A percentile compares a stretch with the other conserved stretches of the same genome.
phyloP scores from a whole-genome alignment of 2,888 invertebrate species.

The Diabrotica balteata region DNA sequence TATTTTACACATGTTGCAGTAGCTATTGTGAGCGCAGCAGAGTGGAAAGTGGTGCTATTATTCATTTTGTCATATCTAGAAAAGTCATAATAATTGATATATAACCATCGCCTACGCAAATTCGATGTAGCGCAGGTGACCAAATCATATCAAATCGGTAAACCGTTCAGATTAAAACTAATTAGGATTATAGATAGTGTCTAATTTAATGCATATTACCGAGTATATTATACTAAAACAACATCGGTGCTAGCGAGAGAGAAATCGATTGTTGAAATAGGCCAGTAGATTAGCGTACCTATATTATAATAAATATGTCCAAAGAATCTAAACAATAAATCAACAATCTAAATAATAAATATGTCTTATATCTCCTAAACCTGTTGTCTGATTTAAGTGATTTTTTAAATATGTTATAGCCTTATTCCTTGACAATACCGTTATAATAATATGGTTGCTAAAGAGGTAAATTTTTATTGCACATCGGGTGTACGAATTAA shows the following conservation, averaged over 20 bases:
- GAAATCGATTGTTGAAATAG: not conserved
- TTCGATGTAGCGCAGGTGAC: constrained; percentile 2
- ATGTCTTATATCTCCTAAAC: no score
- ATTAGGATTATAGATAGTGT: not conserved
- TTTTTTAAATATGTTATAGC: no score
- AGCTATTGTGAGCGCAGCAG: not conserved
- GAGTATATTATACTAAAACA: not conserved
- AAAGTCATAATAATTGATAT: constrained; percentile 3
- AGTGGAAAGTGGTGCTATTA: no score
- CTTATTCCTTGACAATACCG: no score
- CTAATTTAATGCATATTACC: constrained; percentile 4
- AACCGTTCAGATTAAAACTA: not conserved
- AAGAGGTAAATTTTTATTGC: no score
- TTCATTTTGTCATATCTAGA: not conserved
- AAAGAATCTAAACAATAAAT: no score
- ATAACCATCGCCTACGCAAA: constrained; percentile 2
- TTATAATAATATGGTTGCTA: no score
- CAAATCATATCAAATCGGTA: constrained; percentile 2
- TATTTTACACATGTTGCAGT: constrained; percentile 8
- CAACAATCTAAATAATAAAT: no score
- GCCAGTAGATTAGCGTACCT: not conserved
- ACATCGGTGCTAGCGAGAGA: not conserved
- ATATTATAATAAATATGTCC: no score
- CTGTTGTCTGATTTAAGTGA: no score
- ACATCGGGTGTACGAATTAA: no score